Evolutionary conservation across 2,797 vertebrate genomes (phyloP).

Genomic region (Anas bernieri): DNA sequence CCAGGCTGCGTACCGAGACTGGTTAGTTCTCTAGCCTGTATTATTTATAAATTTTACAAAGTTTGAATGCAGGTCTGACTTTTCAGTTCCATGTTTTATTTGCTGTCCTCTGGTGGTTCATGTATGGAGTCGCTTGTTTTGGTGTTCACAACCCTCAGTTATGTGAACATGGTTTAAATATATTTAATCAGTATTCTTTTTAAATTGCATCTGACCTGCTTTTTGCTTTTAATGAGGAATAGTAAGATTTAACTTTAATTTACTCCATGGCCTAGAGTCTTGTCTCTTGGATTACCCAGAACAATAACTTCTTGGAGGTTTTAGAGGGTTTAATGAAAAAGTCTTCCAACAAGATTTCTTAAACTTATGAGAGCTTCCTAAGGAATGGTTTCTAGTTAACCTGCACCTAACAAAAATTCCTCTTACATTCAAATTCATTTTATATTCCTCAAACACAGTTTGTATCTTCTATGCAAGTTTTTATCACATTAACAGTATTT

Average conservation of each 20-base stretch:
- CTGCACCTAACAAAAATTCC: background rate
- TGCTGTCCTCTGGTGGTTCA: background rate
- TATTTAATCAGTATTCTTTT: background rate
- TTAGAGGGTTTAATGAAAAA: background rate
- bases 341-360: background rate
- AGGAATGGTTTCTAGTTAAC: background rate
- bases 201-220: background rate
- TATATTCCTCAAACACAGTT: background rate
- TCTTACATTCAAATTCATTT: background rate
- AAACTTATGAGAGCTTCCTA: background rate
- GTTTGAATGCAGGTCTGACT: background rate
- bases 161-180: background rate
- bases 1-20: background rate
- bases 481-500: background rate
- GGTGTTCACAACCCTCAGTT: background rate
- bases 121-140: background rate
- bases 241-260: background rate
- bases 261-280: background rate
- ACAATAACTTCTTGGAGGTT: background rate
- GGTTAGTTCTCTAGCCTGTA: background rate
- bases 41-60: conserved; percentile 11
- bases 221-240: conserved; percentile 1
- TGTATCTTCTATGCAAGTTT: background rate
- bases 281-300: background rate
- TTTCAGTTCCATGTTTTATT: background rate